phyloP scores from a whole-genome alignment of 1,140 invertebrate species.

The Tetranychus urticae region DNA sequence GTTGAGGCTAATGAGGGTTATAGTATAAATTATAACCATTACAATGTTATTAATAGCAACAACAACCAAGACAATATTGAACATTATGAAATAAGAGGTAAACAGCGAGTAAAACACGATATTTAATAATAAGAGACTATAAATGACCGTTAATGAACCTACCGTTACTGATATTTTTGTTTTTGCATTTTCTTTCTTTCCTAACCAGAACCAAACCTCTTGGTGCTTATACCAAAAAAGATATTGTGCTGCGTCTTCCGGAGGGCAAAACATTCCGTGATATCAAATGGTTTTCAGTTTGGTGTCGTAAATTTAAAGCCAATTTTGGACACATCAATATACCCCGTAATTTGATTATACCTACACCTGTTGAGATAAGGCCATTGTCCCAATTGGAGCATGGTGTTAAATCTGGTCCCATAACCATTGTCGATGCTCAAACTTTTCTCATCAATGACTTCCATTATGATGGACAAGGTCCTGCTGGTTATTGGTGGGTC shows the following conservation, averaged over 20 bases:
- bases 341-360: slow-evolving; percentile 38
- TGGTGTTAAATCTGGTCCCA: slow-evolving; percentile 50
- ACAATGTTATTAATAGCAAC: no score
- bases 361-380: slow-evolving; percentile 34
- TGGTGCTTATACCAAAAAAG: slow-evolving; percentile 41
- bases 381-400: slow-evolving; percentile 23
- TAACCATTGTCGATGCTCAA: slow-evolving; percentile 68
- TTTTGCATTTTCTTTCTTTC: no score
- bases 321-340: slow-evolving; percentile 63
- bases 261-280: slow-evolving; percentile 54
- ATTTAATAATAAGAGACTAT: no score
- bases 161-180: no score
- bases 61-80: no score
- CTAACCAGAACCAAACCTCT: slow-evolving; percentile 27
- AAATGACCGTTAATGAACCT: no score
- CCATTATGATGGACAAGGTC: slow-evolving; percentile 65
- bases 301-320: slow-evolving; percentile 67
- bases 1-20: no score
- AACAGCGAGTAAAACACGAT: no score
- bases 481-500: slow-evolving; percentile 77
- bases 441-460: slow-evolving; percentile 63
- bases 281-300: slow-evolving; percentile 66
- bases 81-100: no score
- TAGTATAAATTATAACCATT: no score
- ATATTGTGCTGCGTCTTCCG: slow-evolving; percentile 57